These are phyloP conservation scores for Onychomys arenicola DNA, from an alignment of 2,797 vertebrate species.

Conservation along the genomic window DNA sequence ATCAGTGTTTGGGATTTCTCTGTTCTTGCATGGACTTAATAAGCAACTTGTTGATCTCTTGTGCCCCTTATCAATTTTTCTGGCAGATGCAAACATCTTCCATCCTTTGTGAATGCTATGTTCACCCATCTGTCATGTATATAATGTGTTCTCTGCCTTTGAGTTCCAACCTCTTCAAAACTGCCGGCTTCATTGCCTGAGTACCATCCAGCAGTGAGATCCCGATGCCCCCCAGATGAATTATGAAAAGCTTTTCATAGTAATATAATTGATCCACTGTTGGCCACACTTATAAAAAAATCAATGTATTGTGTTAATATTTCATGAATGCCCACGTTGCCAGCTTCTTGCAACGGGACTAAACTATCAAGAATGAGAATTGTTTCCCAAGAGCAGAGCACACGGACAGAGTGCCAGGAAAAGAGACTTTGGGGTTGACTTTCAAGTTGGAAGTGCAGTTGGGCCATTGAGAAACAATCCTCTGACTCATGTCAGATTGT, in stretches of 20 bases:
- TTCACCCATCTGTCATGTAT: slow-evolving; percentile 38
- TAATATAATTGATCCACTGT: slow-evolving; percentile 84
- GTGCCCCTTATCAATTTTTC: slow-evolving; percentile 30
- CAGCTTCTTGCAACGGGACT: slow-evolving; percentile 71
- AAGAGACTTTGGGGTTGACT: slow-evolving; percentile 81
- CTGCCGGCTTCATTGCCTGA: slow-evolving; percentile 63
- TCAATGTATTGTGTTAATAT: slow-evolving; percentile 81
- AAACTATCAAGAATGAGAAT: slow-evolving; percentile 78
- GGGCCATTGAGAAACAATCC: slow-evolving; percentile 86
- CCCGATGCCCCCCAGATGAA: slow-evolving; percentile 74
- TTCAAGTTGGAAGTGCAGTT: slow-evolving; percentile 85
- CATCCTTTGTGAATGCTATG: not conserved
- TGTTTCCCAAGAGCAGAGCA: slow-evolving; percentile 76
- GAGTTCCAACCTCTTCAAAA: slow-evolving; percentile 68
- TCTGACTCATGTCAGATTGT: slow-evolving; percentile 88
- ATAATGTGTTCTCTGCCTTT: slow-evolving; percentile 65
- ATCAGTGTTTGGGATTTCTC: not conserved
- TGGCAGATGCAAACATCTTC: slow-evolving; percentile 61
- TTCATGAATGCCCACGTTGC: slow-evolving; percentile 83
- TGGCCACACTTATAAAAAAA: slow-evolving; percentile 81
- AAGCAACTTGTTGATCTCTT: not conserved
- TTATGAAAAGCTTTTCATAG: slow-evolving; percentile 84
- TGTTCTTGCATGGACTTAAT: not conserved
- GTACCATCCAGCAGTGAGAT: slow-evolving; percentile 72
- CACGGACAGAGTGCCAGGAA: slow-evolving; percentile 76